phyloP scores from a whole-genome alignment of 2,888 invertebrate species.

The Chymomyza caudatula region DNA sequence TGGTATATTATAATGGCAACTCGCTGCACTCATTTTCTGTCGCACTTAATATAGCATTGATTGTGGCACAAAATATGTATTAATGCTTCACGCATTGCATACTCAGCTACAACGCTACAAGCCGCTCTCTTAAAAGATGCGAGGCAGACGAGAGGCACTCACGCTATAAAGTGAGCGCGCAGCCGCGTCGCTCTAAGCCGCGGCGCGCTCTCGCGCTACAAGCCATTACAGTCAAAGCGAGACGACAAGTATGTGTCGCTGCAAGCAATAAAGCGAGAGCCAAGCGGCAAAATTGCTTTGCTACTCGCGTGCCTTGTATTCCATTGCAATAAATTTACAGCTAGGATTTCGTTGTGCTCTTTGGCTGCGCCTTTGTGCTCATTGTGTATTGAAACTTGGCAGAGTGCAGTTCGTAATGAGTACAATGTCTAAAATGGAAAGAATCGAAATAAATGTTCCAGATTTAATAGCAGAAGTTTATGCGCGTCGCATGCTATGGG shows the following conservation, averaged over 20 bases:
- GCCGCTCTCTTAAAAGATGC: neutral
- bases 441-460: neutral
- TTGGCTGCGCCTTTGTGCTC: neutral
- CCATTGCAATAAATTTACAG: neutral
- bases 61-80: no score
- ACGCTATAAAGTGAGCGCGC: no score
- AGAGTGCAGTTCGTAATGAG: neutral
- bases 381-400: neutral
- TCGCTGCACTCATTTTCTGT: no score
- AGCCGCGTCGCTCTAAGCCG: no score
- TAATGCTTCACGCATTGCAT: neutral
- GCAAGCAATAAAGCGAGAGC: neutral
- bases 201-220: no score
- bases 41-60: no score
- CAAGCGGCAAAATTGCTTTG: neutral
- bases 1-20: no score
- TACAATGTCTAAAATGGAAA: no score
- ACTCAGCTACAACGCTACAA: neutral
- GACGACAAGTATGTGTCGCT: neutral
- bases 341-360: neutral
- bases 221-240: neutral
- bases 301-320: neutral
- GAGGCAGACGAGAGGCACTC: no score
- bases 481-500: neutral
- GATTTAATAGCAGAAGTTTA: neutral